Percentiles rank a stretch among this genome's conserved stretches.
Conservation (phyloP, 2,797 vertebrate species). For the Poecilia velifera region DNA sequence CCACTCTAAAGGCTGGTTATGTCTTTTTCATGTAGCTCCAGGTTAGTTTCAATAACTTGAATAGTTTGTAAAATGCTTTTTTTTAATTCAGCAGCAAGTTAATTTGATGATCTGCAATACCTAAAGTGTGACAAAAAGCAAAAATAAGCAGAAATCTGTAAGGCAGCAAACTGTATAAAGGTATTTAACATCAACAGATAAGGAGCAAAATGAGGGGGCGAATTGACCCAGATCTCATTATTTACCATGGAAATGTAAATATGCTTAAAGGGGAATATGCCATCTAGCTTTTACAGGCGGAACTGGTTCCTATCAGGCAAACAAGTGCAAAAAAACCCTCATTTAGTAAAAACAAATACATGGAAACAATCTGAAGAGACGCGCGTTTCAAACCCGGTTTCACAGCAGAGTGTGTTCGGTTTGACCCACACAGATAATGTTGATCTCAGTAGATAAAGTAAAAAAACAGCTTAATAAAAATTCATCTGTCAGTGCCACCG, state of each 20-base stretch:
- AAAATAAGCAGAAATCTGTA: neutral
- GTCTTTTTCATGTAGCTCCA: neutral
- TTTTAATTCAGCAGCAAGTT: neutral
- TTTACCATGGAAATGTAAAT: slow-evolving; percentile 11
- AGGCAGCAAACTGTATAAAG: neutral
- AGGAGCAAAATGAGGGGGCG: neutral
- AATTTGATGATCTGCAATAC: neutral
- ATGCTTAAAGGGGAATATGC: slow-evolving; percentile 1
- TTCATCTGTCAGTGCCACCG: slow-evolving; percentile 38
- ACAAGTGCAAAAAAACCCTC: slow-evolving; percentile 34
- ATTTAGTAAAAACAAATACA: slow-evolving; percentile 25
- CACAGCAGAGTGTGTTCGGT: slow-evolving; percentile 32
- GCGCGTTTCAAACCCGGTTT: slow-evolving; percentile 40
- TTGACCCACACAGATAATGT: slow-evolving; percentile 16
- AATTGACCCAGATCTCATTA: neutral
- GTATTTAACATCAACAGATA: neutral
- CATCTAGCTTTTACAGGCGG: slow-evolving; percentile 29
- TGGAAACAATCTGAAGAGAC: slow-evolving; percentile 28
- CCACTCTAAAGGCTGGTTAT: neutral
- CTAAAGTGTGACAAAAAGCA: neutral
- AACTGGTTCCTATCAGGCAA: slow-evolving; percentile 36
- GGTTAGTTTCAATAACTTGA: neutral
- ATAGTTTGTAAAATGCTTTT: neutral
- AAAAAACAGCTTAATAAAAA: slow-evolving; percentile 54
- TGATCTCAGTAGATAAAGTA: slow-evolving; percentile 31